Percentiles rank a stretch among this genome's conserved stretches.
Conservation (phyloP, 1,140 invertebrate genomes). For the Eurosta solidaginis region DNA sequence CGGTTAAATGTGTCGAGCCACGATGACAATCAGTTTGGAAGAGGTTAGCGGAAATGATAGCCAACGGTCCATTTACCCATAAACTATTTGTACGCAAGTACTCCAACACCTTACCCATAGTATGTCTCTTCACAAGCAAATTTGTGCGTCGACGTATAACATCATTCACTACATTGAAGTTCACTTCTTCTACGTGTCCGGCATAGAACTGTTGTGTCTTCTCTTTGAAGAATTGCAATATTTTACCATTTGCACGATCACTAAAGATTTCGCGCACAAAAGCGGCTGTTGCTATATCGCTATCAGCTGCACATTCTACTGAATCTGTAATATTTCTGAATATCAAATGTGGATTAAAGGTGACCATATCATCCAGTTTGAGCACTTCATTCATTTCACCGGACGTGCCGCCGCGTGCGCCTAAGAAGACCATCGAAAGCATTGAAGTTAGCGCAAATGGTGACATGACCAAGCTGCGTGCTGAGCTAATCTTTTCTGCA, state of each 20-base stretch:
- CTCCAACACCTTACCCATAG: conserved; percentile 74
- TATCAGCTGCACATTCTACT: conserved; percentile 66
- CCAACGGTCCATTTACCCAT: conserved; percentile 72
- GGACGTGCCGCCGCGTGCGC: conserved; percentile 82
- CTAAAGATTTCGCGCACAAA: conserved; percentile 80
- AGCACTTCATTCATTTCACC: conserved; percentile 87
- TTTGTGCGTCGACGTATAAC: conserved; percentile 77
- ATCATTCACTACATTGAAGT: conserved; percentile 78
- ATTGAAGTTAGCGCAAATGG: conserved; percentile 84
- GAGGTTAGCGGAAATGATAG: conserved; percentile 78
- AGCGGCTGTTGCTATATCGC: conserved; percentile 73
- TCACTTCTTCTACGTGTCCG: conserved; percentile 80
- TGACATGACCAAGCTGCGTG: conserved; percentile 79
- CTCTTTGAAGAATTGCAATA: conserved; percentile 84
- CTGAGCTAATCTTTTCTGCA: conserved; percentile 70
- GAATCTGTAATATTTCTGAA: conserved; percentile 83
- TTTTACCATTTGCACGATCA: conserved; percentile 74
- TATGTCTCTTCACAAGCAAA: conserved; percentile 76
- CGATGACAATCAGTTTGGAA: conserved; percentile 78
- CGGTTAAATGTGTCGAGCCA: conserved; percentile 72
- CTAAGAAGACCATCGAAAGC: conserved; percentile 85
- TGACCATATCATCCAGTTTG: conserved; percentile 82
- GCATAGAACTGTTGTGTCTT: conserved; percentile 83
- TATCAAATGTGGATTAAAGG: conserved; percentile 84
- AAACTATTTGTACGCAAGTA: conserved; percentile 75